Percentiles rank a stretch among this genome's conserved stretches.
These are phyloP conservation scores for Procavia capensis DNA, from an alignment of 2,113 vertebrate genomes.

Conservation along the genomic window DNA sequence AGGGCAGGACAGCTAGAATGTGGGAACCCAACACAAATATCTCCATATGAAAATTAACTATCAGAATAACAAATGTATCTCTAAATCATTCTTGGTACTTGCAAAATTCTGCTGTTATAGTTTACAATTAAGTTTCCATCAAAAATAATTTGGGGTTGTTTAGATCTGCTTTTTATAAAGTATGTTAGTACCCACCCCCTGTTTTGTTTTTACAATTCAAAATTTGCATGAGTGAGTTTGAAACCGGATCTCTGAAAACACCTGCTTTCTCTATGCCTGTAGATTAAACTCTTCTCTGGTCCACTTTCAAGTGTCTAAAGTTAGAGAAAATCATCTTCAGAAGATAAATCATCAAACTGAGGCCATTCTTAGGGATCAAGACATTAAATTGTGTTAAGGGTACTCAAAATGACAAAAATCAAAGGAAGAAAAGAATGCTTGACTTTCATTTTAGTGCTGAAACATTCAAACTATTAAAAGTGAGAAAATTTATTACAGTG, in stretches of 20 bases:
- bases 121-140: constrained; percentile 17
- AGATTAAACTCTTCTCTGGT: constrained; percentile 57
- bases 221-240: constrained; percentile 39
- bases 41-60: constrained; percentile 11
- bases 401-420: constrained; percentile 78
- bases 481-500: constrained; percentile 79
- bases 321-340: constrained; percentile 65
- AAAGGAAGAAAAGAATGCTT: constrained; percentile 79
- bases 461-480: constrained; percentile 81
- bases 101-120: constrained; percentile 32
- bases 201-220: constrained; percentile 59
- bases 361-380: constrained; percentile 74
- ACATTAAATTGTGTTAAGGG: constrained; percentile 71
- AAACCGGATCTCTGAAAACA: constrained; percentile 60
- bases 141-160: constrained; percentile 52
- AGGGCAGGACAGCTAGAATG: not conserved
- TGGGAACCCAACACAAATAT: not conserved
- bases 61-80: constrained; percentile 25
- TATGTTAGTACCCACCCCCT: not conserved
- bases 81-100: constrained; percentile 15
- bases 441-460: constrained; percentile 83
- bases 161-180: constrained; percentile 5
- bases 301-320: constrained; percentile 47
- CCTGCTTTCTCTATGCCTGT: constrained; percentile 40
- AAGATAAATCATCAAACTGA: constrained; percentile 51